Base-by-base conservation (phyloP, 2,888 invertebrate species). In the Microplitis deprimator region DNA sequence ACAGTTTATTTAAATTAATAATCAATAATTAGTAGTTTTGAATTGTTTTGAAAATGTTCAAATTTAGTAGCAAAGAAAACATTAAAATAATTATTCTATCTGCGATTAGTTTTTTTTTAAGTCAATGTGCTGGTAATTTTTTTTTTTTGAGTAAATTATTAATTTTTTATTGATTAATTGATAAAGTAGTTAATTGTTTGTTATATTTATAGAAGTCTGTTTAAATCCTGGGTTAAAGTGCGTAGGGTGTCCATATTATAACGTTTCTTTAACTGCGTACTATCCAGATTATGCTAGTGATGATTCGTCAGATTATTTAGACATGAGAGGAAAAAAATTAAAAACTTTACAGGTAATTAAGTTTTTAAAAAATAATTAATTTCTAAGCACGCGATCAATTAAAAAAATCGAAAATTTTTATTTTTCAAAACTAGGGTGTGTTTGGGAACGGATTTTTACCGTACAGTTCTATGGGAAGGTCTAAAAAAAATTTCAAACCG, bases 241-340 rank as follows among this genome's bases (percentile, higher is more conserved):
- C 81, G 80, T 80, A 8, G 91, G 91, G 62, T 89, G 86, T 80
- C 85, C 84, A 6, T 88, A 88, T 78, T 82, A 87, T 76, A 92
- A 92, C 81, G 91, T 91, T 0, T 90, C 91, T 1, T 81, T 92
- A 68, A 88, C 91, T 1, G 91, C 91, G 0, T 92, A 92, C 84
- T 92, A 89, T 85, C 91, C 92, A 0, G 90, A 91, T 81, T 91
- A 88, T 79, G 84, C 82, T 7, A 89, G 91, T n/a, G 89, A 90
- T 59, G 81, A 89, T 64, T 90, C 90, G 76, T 84, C 84, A 17
- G 91, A 90, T 75, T 91, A 89, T 82, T 82, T 89, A 76, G 92
- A 92, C 77, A 86, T 84, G 41, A 87, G 84, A 75, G 91, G 91
- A 69, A 89, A 90, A 81, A 91, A 90, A 83, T 80, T 92, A 61